phyloP scores from a whole-genome alignment of 2,113 vertebrate genomes.

The Panthera uncia region DNA sequence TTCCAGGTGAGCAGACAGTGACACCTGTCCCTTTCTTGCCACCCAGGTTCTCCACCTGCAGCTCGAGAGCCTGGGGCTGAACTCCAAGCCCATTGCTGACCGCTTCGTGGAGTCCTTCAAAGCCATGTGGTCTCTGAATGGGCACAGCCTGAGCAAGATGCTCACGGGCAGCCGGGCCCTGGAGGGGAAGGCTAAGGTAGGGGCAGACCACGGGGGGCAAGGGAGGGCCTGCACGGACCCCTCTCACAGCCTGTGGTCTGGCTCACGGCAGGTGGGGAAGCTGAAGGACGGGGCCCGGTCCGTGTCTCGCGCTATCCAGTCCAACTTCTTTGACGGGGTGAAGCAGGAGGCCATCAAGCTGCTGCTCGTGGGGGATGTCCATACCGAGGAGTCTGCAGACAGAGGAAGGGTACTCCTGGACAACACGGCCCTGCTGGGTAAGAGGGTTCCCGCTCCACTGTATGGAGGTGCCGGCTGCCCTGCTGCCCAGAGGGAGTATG shows the following conservation, averaged over 20 bases:
- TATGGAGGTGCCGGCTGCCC: fast-evolving
- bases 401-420: conserved; percentile 86
- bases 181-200: conserved; percentile 89
- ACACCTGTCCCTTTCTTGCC: neutral
- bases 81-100: conserved; percentile 84
- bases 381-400: conserved; percentile 83
- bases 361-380: conserved; percentile 86
- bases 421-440: conserved; percentile 85
- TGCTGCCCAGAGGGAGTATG: fast-evolving
- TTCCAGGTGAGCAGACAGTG: fast-evolving
- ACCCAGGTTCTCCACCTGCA: conserved; percentile 86
- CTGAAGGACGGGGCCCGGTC: conserved; percentile 89
- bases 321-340: conserved; percentile 86
- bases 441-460: neutral
- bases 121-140: conserved; percentile 88
- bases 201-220: fast-evolving
- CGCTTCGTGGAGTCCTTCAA: conserved; percentile 88
- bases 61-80: conserved; percentile 85
- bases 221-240: fast-evolving
- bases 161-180: conserved; percentile 87
- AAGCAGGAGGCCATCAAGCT: conserved; percentile 88
- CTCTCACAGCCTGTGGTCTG: neutral
- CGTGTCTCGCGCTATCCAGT: conserved; percentile 88
- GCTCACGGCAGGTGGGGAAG: conserved; percentile 84
- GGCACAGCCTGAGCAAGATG: conserved; percentile 87